phyloP scores from a whole-genome alignment of 2,888 invertebrate species.

The Drosophila yooni region DNA sequence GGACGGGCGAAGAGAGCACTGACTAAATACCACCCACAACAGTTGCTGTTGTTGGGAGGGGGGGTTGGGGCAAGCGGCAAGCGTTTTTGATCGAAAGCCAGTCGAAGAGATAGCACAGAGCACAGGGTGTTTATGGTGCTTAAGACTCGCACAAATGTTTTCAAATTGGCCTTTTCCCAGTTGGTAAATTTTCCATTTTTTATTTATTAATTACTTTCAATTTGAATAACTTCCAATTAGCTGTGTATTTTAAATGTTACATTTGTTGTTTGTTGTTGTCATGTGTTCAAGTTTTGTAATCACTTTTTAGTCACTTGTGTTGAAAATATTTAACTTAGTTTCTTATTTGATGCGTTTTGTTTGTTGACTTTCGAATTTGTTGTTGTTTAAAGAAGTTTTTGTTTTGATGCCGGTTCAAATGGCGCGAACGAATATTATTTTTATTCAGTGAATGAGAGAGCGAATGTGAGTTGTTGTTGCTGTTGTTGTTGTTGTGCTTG shows the following conservation, averaged over 20 bases:
- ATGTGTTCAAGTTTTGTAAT: slow-evolving; percentile 5
- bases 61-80: slow-evolving; percentile 14
- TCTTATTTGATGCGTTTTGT: neutral
- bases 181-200: slow-evolving; percentile 1
- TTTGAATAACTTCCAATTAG: slow-evolving; percentile 4
- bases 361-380: slow-evolving; percentile 14
- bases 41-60: slow-evolving; percentile 27
- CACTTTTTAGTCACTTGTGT: slow-evolving; percentile 12
- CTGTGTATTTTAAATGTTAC: neutral
- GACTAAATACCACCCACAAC: slow-evolving; percentile 55
- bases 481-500: slow-evolving; percentile 30
- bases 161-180: slow-evolving; percentile 58
- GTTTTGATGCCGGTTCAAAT: slow-evolving; percentile 61
- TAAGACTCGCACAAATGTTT: slow-evolving; percentile 52
- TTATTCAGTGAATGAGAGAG: slow-evolving; percentile 61
- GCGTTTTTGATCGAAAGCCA: slow-evolving; percentile 58
- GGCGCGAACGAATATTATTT: slow-evolving; percentile 46
- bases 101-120: slow-evolving; percentile 51
- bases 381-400: slow-evolving; percentile 39
- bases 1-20: slow-evolving; percentile 62
- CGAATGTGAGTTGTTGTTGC: slow-evolving; percentile 28
- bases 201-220: neutral
- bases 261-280: neutral
- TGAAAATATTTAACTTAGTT: too few relatives aligned
- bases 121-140: slow-evolving; percentile 69